Percentiles rank a stretch among this genome's conserved stretches.
Conservation (phyloP, 2,797 vertebrate genomes). For the Paramormyrops hopkinsi region DNA sequence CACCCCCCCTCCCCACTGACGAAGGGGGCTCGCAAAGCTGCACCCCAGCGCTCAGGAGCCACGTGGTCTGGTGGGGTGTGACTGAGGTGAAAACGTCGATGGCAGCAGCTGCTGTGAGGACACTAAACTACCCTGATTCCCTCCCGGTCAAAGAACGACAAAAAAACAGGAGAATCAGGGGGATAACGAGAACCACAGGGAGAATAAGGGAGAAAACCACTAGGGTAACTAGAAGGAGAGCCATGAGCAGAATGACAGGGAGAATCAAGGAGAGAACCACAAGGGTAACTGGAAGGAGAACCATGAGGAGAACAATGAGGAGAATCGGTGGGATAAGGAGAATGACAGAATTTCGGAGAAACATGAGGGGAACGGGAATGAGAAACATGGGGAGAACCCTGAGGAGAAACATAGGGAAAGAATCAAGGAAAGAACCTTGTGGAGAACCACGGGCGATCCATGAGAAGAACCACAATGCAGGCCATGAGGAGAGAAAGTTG, state of each 20-base stretch:
- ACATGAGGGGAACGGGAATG: not conserved
- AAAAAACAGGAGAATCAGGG: not conserved
- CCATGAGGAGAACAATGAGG: not conserved
- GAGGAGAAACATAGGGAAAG: not conserved
- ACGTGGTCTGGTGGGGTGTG: not conserved
- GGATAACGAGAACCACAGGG: not conserved
- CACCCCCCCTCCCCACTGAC: not conserved
- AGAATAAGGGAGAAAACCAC: not conserved
- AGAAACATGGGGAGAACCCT: not conserved
- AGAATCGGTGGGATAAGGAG: not conserved
- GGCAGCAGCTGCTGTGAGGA: constrained; percentile 3
- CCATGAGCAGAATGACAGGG: not conserved
- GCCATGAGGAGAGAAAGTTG: not conserved
- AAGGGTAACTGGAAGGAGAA: not conserved
- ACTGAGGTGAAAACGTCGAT: not conserved
- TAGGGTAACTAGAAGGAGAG: not conserved
- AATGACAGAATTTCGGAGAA: not conserved
- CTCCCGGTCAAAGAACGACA: not conserved
- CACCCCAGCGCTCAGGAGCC: not conserved
- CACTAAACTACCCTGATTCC: constrained; percentile 13
- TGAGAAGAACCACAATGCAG: not conserved
- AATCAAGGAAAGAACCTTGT: not conserved
- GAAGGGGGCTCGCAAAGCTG: not conserved
- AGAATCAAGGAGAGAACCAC: not conserved
- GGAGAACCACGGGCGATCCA: not conserved